Percentiles rank a stretch among this genome's conserved stretches.
These are phyloP conservation scores for Drosophila auraria DNA, from an alignment of 1,140 invertebrate genomes.

Conservation along the genomic window DNA sequence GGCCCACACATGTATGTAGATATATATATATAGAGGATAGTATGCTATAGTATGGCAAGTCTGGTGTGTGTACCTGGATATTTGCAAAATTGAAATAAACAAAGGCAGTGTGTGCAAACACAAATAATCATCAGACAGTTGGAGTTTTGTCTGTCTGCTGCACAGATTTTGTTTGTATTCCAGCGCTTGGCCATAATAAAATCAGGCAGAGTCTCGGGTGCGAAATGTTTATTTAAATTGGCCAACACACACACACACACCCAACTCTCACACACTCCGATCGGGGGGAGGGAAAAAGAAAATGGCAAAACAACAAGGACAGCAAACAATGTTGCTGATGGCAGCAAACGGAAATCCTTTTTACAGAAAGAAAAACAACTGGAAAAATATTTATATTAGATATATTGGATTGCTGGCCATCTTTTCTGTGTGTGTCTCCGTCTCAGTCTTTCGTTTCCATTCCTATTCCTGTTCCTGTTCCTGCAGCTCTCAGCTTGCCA, in stretches of 20 bases:
- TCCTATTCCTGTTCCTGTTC: neutral
- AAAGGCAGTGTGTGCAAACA: slow-evolving; percentile 60
- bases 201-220: slow-evolving; percentile 71
- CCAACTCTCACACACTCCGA: slow-evolving; percentile 13
- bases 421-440: neutral
- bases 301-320: slow-evolving; percentile 68
- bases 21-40: neutral
- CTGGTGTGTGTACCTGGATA: slow-evolving; percentile 14
- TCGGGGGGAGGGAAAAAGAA: slow-evolving; percentile 44
- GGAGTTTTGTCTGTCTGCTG: slow-evolving; percentile 64
- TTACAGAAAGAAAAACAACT: slow-evolving; percentile 68
- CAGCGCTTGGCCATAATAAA: slow-evolving; percentile 72
- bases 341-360: slow-evolving; percentile 78
- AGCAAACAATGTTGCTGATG: slow-evolving; percentile 55
- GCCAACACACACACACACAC: slow-evolving; percentile 64
- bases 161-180: slow-evolving; percentile 75
- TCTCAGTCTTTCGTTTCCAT: neutral
- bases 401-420: slow-evolving; percentile 67
- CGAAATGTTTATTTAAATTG: slow-evolving; percentile 83
- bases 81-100: slow-evolving; percentile 62
- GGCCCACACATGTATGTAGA: slow-evolving; percentile 35
- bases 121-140: slow-evolving; percentile 82
- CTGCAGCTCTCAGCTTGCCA: neutral
- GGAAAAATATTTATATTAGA: slow-evolving; percentile 83
- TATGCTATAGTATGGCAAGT: neutral